These are phyloP conservation scores for Cabera pusaria DNA, from an alignment of 2,888 invertebrate species.

Conservation along the genomic window DNA sequence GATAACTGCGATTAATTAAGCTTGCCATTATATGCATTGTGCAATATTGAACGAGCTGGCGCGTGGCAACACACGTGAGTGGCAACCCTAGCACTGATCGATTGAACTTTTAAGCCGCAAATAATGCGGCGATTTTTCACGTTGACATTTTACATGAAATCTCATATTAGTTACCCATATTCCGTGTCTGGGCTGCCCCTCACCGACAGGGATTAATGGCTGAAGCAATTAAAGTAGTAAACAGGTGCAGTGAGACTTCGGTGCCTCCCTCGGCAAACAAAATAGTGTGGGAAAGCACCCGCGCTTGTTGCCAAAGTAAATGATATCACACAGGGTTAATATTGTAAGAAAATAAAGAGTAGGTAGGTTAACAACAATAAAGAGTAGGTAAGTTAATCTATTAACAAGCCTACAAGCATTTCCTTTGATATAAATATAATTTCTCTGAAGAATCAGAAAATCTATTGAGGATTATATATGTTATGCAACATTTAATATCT, in stretches of 20 bases:
- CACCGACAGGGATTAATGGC: conserved; percentile 71
- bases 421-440: too few relatives aligned
- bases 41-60: conserved; percentile 10
- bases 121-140: conserved; percentile 36
- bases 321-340: conserved; percentile 37
- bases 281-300: conserved; percentile 63
- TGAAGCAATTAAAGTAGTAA: conserved; percentile 76
- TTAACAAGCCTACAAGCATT: too few relatives aligned
- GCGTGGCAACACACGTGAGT: conserved; percentile 10
- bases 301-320: conserved; percentile 39
- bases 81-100: conserved; percentile 19
- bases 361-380: too few relatives aligned
- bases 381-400: too few relatives aligned
- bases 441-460: too few relatives aligned
- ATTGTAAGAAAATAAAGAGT: conserved; percentile 4
- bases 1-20: too few relatives aligned
- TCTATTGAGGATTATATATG: too few relatives aligned
- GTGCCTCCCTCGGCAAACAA: conserved; percentile 55
- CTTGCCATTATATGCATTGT: too few relatives aligned
- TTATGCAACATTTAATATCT: too few relatives aligned
- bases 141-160: conserved; percentile 43
- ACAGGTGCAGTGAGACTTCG: conserved; percentile 65
- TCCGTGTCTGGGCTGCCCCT: conserved; percentile 53
- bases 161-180: conserved; percentile 44
- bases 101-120: conserved; percentile 21